Conservation (phyloP, 2,113 vertebrate genomes). For the Eira barbara region DNA sequence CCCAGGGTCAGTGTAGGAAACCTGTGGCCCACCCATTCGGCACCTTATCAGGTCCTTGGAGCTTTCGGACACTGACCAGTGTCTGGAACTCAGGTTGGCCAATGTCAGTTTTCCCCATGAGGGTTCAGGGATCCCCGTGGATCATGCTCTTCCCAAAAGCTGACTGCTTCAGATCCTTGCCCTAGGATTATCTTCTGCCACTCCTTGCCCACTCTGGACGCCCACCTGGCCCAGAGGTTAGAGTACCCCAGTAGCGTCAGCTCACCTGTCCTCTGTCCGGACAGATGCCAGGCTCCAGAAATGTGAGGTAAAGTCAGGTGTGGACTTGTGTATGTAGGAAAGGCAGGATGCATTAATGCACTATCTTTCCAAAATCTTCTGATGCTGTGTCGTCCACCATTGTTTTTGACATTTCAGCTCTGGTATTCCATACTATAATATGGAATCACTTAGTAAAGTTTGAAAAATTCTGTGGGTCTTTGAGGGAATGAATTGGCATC, state of each 20-base stretch:
- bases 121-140: background rate
- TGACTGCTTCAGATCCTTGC: background rate
- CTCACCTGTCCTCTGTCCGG: background rate
- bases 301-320: background rate
- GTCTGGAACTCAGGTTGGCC: background rate
- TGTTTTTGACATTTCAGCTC: background rate
- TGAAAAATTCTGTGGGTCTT: background rate
- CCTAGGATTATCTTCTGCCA: background rate
- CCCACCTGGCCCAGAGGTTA: background rate
- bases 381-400: background rate
- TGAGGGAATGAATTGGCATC: background rate
- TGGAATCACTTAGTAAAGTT: background rate
- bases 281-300: background rate
- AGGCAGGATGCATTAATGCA: background rate
- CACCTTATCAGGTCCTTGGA: background rate
- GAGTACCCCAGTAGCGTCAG: background rate
- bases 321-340: background rate
- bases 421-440: background rate
- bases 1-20: background rate
- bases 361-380: background rate
- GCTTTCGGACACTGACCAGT: background rate
- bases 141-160: background rate
- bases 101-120: background rate
- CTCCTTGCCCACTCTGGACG: background rate
- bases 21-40: background rate